A percentile compares a stretch with the other conserved stretches of the same genome.
Conservation (phyloP, 1,140 invertebrate genomes). For the Drosophila ohnishii region DNA sequence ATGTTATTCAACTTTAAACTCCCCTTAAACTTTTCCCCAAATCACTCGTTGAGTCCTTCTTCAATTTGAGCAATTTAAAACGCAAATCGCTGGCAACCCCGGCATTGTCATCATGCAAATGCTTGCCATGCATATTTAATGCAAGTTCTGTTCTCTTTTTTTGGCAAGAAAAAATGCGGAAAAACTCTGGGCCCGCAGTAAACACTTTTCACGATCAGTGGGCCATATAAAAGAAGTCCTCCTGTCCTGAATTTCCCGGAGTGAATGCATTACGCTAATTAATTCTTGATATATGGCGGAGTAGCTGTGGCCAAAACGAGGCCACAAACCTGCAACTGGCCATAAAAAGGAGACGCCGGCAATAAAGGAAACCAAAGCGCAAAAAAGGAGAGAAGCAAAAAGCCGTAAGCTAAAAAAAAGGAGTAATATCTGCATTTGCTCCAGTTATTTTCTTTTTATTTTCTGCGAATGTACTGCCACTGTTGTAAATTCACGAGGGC, state of each 20-base stretch:
- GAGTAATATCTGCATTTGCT: conserved; percentile 50
- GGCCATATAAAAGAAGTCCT: conserved; percentile 48
- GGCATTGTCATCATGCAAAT: conserved; percentile 66
- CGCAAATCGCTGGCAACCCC: conserved; percentile 27
- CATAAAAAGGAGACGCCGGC: conserved; percentile 56
- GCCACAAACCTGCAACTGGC: conserved; percentile 55
- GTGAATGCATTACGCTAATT: conserved; percentile 78
- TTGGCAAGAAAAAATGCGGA: conserved; percentile 11
- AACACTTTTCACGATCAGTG: conserved; percentile 77
- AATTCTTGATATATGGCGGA: conserved; percentile 76
- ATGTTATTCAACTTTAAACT: background rate
- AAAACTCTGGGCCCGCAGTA: conserved; percentile 33
- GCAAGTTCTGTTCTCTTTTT: conserved; percentile 7
- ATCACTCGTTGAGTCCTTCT: background rate
- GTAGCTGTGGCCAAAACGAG: conserved; percentile 69
- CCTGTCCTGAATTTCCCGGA: conserved; percentile 13
- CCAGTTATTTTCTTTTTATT: conserved; percentile 23
- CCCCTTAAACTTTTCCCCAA: background rate
- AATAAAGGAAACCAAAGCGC: conserved; percentile 25
- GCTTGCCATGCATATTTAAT: conserved; percentile 61
- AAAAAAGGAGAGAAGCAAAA: conserved; percentile 9
- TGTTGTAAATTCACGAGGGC: conserved; percentile 61
- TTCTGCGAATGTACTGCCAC: conserved; percentile 32
- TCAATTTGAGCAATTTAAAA: conserved; percentile 28
- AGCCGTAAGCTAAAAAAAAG: conserved; percentile 20